Evolutionary conservation across 2,113 vertebrate genomes (phyloP), one percentile per base, ranked within the genome.

Genomic region (Pluvialis apricaria): DNA sequence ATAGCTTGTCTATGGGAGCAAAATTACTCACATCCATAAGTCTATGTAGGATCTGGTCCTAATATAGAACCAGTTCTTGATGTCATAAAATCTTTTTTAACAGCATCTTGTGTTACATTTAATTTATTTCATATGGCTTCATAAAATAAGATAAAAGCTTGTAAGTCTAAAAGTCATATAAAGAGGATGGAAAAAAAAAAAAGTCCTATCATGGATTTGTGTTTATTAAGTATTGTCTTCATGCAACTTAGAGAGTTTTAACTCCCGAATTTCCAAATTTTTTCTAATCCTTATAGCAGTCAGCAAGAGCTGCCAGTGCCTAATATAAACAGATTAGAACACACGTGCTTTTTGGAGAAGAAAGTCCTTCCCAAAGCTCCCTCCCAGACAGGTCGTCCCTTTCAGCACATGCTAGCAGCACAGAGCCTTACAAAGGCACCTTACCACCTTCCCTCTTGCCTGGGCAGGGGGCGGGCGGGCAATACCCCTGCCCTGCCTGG

Each of bases 81-180:
- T 97, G 97, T 97, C 97, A 98, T 98, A 97, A 98, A 97, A 98
- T 98, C 97, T 97, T 98, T 98, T 98, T 96, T 98, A 98, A 98
- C 92, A 96, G 97, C 97, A 96, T 97, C 97, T 98, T 98, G 96
- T 92, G 96, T 97, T 98, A 98, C 98, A 98, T 96, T 97, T 98
- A 97, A 98, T 98, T 98, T 97, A 98, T 98, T 97, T 96, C 96
- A 91, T 79, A 97, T 98, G 96, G 97, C 92, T 94, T 96, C 97
- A 97, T 98, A 97, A 98, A 98, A 97, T 96, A 96, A 97, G 97
- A 97, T 97, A 98, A 98, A 98, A 98, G 97, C 97, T 90, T 83
- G 9, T 97, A 97, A 97, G 96, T 95, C 96, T 98, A 95, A 96
- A 95, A 98, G 96, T 95, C 97, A 87, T 94, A 96, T 90, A 92